These are phyloP conservation scores for Abrostola tripartita DNA, from an alignment of 2,888 invertebrate genomes.

Conservation along the genomic window DNA sequence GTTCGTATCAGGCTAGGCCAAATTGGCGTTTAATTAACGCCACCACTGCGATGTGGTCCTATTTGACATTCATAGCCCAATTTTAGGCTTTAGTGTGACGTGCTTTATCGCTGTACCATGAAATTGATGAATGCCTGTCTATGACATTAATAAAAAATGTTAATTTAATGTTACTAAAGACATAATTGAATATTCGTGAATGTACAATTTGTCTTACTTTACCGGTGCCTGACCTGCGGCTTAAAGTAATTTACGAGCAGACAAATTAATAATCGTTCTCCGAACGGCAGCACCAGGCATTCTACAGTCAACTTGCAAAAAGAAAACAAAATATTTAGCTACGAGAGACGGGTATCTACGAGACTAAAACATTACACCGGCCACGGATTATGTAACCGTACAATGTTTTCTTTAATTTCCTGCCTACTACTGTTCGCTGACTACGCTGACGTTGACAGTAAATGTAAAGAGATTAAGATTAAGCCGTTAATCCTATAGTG, in stretches of 20 bases:
- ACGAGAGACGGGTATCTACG: too few relatives aligned
- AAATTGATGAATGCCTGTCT: background rate
- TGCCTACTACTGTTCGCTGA: background rate
- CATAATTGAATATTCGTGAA: too few relatives aligned
- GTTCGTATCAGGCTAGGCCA: background rate
- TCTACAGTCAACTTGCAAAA: too few relatives aligned
- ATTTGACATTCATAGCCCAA: background rate
- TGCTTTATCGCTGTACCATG: background rate
- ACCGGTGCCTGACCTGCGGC: too few relatives aligned
- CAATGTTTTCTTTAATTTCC: background rate
- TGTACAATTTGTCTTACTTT: too few relatives aligned
- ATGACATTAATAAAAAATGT: too few relatives aligned
- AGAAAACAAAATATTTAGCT: too few relatives aligned
- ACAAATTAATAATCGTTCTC: too few relatives aligned
- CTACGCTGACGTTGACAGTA: background rate
- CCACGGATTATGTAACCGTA: background rate
- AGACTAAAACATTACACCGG: background rate
- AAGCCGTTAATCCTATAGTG: slow-evolving; percentile 1
- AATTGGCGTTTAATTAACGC: background rate
- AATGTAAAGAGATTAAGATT: background rate
- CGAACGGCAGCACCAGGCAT: too few relatives aligned
- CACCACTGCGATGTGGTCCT: background rate
- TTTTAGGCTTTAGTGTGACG: background rate
- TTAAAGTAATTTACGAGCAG: too few relatives aligned
- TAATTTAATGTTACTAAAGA: too few relatives aligned